Conservation (phyloP, 2,888 invertebrate species). For the Dioctria linearis region DNA sequence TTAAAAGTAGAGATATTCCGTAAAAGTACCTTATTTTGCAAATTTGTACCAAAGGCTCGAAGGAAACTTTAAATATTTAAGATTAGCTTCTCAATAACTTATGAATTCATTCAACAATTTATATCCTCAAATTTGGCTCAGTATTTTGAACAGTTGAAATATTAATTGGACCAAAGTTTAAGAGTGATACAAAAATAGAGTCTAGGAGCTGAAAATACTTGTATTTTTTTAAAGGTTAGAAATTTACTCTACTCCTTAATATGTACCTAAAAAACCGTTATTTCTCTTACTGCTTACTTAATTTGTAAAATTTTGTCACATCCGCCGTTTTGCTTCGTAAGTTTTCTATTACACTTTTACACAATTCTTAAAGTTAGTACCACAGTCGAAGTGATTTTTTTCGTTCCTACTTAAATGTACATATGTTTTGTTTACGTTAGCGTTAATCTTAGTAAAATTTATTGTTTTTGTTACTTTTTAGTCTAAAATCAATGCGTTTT, state of each 20-base stretch:
- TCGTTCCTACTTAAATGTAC: slow-evolving; percentile 50
- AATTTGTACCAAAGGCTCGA: slow-evolving; percentile 21
- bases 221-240: slow-evolving; percentile 4
- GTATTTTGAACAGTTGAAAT: slow-evolving; percentile 25
- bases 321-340: slow-evolving; percentile 14
- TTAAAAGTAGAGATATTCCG: too few species aligned
- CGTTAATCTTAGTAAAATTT: slow-evolving; percentile 33
- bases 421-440: slow-evolving; percentile 34
- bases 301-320: slow-evolving; percentile 17
- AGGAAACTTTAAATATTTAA: slow-evolving; percentile 3
- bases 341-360: slow-evolving; percentile 11
- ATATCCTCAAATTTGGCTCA: slow-evolving; percentile 17
- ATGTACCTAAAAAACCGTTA: slow-evolving; percentile 34
- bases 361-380: slow-evolving; percentile 69
- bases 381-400: slow-evolving; percentile 69
- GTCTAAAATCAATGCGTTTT: slow-evolving; percentile 3
- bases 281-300: slow-evolving; percentile 7
- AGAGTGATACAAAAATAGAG: slow-evolving; percentile 44
- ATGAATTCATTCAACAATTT: slow-evolving; percentile 1
- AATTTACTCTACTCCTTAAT: slow-evolving; percentile 10
- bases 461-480: slow-evolving; percentile 41
- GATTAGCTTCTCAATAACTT: not conserved
- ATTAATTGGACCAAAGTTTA: slow-evolving; percentile 5
- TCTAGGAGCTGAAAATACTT: slow-evolving; percentile 31
- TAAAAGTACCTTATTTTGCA: not conserved